A percentile compares a stretch with the other conserved stretches of the same genome.
These are phyloP conservation scores for Limonius californicus DNA, from an alignment of 1,140 invertebrate genomes.

Conservation along the genomic window DNA sequence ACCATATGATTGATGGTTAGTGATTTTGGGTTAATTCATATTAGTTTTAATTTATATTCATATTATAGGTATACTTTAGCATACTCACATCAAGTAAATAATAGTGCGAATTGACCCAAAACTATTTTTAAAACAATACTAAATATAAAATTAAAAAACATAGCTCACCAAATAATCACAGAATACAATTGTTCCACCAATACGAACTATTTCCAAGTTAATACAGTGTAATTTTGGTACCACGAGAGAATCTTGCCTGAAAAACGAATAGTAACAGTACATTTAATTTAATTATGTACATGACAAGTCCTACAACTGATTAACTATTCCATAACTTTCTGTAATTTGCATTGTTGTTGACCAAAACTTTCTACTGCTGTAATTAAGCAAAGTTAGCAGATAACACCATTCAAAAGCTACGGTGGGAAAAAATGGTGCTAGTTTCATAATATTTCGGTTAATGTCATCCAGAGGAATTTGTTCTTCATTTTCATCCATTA, in stretches of 20 bases:
- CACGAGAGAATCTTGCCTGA: conserved; percentile 1
- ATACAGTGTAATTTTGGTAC: conserved; percentile 37
- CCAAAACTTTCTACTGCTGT: conserved; percentile 61
- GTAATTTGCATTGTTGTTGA: conserved; percentile 52
- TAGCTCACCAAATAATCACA: conserved; percentile 65
- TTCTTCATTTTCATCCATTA: conserved; percentile 40
- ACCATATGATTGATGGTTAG: too few species aligned
- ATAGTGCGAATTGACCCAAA: too few species aligned
- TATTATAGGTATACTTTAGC: too few species aligned
- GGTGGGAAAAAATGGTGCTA: conserved; percentile 53
- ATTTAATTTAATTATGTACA: not conserved
- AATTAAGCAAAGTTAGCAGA: conserved; percentile 64
- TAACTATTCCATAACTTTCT: conserved; percentile 25
- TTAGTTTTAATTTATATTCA: too few species aligned
- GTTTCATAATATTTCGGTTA: conserved; percentile 54
- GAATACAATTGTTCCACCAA: conserved; percentile 60
- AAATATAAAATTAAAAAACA: not conserved
- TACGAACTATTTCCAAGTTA: conserved; percentile 56
- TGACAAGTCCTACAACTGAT: conserved; percentile 26
- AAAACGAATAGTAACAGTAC: conserved; percentile 1
- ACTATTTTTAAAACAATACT: too few species aligned
- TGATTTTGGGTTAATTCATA: too few species aligned
- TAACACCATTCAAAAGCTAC: conserved; percentile 69
- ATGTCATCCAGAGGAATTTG: conserved; percentile 48
- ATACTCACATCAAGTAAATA: too few species aligned